These are phyloP conservation scores for Rotaria sp. DNA, from an alignment of 2,888 invertebrate species.

Conservation along the genomic window DNA sequence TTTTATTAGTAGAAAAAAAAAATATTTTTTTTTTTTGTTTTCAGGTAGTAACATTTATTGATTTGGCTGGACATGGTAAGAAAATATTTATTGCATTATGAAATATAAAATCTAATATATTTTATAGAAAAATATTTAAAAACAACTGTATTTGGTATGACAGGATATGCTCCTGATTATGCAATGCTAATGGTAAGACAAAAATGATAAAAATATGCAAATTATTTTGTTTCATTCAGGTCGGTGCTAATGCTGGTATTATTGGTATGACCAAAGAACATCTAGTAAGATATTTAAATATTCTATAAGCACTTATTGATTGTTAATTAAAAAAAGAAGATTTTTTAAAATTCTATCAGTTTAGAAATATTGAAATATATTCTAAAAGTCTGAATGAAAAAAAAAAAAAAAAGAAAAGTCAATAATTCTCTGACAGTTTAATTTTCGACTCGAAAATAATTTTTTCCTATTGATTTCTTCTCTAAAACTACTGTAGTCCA, in stretches of 20 bases:
- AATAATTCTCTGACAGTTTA: no score
- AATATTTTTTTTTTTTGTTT: no score
- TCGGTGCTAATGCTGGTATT: constrained; percentile 94
- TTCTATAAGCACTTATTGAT: no score
- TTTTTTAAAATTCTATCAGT: no score
- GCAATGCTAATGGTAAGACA: constrained; percentile 83
- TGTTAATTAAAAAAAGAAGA: no score
- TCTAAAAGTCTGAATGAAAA: no score
- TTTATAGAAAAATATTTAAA: constrained; percentile 75
- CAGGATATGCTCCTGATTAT: constrained; percentile 96
- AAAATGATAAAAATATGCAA: not conserved
- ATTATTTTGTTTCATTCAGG: constrained; percentile 59
- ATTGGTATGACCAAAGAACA: constrained; percentile 98
- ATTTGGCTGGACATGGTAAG: constrained; percentile 83
- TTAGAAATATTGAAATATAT: no score
- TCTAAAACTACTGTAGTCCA: no score
- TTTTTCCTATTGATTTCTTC: no score
- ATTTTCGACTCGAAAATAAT: no score
- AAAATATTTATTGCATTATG: not conserved
- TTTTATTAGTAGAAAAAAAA: not conserved
- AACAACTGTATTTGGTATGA: constrained; percentile 99
- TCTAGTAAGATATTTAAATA: constrained; percentile 59
- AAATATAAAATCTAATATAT: not conserved
- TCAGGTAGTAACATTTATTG: constrained; percentile 77
- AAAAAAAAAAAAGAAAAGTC: no score